Evolutionary conservation across 2,113 vertebrate genomes (phyloP).

Genomic region (Atherinomorus stipes): DNA sequence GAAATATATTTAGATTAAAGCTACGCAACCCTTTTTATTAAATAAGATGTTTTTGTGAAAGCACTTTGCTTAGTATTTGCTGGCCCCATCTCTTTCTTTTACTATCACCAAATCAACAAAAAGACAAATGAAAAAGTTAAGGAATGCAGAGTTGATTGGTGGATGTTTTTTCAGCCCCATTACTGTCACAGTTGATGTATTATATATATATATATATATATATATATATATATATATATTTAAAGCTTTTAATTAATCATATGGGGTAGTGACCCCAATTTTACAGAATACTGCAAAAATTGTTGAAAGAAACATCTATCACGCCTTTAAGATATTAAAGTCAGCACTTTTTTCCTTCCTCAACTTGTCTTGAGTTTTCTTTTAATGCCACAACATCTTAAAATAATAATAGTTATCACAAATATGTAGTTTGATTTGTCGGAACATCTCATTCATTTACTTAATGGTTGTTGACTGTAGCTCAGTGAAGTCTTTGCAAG

Average conservation of each 20-base stretch:
- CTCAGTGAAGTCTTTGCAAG: neutral
- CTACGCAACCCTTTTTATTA: neutral
- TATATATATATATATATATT: too few relatives aligned
- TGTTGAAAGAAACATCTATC: too few relatives aligned
- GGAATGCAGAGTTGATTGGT: too few relatives aligned
- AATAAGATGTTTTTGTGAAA: neutral
- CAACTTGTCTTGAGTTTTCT: neutral
- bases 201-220: too few relatives aligned
- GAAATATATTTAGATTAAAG: neutral
- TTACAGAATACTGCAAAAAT: too few relatives aligned
- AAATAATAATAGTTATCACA: neutral
- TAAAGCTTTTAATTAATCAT: too few relatives aligned
- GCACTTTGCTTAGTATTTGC: neutral
- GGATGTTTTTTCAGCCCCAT: too few relatives aligned
- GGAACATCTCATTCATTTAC: neutral
- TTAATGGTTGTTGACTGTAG: neutral
- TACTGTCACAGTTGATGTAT: too few relatives aligned
- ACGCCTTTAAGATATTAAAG: slow-evolving; percentile 3
- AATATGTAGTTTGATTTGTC: neutral
- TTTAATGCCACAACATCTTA: neutral
- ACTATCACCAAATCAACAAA: slow-evolving; percentile 20
- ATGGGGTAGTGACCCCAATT: too few relatives aligned
- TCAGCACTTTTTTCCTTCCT: neutral
- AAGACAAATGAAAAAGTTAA: too few relatives aligned
- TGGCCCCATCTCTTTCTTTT: slow-evolving; percentile 5